Percentiles rank a stretch among this genome's conserved stretches.
These are phyloP conservation scores for Poicephalus meyeri DNA, from an alignment of 2,113 vertebrate species.

Conservation along the genomic window DNA sequence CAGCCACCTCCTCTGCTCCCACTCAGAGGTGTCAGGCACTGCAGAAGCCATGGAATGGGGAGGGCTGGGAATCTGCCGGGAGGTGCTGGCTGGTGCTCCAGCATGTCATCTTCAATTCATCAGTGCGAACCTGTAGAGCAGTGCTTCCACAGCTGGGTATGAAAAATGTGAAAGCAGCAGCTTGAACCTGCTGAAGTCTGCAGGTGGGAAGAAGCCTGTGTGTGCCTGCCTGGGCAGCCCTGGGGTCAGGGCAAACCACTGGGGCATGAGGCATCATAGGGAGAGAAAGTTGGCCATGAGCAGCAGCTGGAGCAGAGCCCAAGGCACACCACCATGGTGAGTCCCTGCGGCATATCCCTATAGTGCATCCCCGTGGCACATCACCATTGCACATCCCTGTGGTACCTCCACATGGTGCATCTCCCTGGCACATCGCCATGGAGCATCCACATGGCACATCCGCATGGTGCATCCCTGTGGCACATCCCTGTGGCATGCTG, in stretches of 20 bases:
- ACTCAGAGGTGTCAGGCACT: accelerated
- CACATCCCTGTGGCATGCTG: neutral
- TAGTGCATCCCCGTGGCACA: neutral
- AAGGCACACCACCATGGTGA: neutral
- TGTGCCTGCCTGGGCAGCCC: accelerated
- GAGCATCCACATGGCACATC: neutral
- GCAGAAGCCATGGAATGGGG: accelerated
- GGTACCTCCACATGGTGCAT: neutral
- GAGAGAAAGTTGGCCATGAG: neutral
- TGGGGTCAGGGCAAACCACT: accelerated
- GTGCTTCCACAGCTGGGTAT: neutral
- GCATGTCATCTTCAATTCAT: accelerated
- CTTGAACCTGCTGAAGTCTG: neutral
- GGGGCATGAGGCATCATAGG: accelerated
- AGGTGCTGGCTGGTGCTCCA: neutral
- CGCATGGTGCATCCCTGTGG: too few relatives aligned
- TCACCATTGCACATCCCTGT: neutral
- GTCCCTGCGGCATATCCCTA: neutral
- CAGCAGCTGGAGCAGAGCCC: neutral
- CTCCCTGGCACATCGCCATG: neutral
- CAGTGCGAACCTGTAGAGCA: accelerated
- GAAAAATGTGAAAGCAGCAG: neutral
- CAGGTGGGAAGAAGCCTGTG: neutral
- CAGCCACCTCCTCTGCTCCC: neutral
- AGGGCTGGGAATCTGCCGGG: neutral